Percentiles rank a stretch among this genome's conserved stretches.
Conservation (phyloP, 2,113 vertebrate genomes). For the Hippocampus guttulatus region DNA sequence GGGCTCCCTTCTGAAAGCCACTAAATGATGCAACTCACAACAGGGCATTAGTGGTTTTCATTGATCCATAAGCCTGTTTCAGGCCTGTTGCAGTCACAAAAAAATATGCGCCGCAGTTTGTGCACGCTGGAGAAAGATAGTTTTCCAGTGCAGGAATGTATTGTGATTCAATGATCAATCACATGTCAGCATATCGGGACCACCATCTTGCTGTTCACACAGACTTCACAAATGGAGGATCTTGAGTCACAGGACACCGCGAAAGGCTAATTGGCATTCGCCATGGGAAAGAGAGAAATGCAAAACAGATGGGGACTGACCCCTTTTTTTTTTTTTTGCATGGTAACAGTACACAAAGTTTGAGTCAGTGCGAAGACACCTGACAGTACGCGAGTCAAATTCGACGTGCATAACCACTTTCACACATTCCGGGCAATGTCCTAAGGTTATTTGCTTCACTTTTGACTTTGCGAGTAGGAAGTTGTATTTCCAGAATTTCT, state of each 20-base stretch:
- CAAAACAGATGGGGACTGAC: neutral
- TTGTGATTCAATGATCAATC: slow-evolving; percentile 21
- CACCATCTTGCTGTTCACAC: slow-evolving; percentile 27
- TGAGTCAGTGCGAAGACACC: slow-evolving; percentile 7
- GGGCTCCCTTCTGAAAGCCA: slow-evolving; percentile 20
- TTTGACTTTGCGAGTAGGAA: neutral
- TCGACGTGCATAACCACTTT: neutral
- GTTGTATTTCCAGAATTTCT: neutral
- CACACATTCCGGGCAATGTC: neutral
- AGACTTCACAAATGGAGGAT: slow-evolving; percentile 13
- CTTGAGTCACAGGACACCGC: slow-evolving; percentile 1
- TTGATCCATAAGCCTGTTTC: neutral
- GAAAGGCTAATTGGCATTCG: slow-evolving; percentile 23
- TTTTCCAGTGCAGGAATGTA: slow-evolving; percentile 10
- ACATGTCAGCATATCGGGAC: slow-evolving; percentile 10
- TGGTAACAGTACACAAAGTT: slow-evolving; percentile 12
- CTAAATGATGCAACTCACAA: slow-evolving; percentile 22
- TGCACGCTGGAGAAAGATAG: neutral
- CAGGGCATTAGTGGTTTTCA: neutral
- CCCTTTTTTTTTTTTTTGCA: neutral
- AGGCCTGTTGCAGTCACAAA: neutral
- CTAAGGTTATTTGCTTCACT: slow-evolving; percentile 13
- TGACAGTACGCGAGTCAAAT: neutral
- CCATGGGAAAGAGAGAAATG: slow-evolving; percentile 7
- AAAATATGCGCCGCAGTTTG: neutral